Evolutionary conservation across 2,888 invertebrate genomes (phyloP).

Genomic region (Cactoblastis cactorum): DNA sequence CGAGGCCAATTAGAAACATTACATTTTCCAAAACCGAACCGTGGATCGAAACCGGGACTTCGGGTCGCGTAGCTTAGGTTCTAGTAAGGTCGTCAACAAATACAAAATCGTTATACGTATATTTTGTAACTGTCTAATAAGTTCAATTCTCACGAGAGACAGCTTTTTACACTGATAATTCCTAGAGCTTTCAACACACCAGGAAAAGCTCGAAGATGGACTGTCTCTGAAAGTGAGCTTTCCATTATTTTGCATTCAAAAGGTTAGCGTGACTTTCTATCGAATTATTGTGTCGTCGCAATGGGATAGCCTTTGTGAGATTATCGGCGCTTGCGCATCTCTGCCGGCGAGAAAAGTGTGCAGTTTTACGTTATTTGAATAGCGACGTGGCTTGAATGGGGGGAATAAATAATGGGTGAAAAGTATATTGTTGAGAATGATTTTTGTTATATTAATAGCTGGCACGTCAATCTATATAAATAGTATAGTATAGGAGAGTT

Average conservation of each 20-base stretch:
- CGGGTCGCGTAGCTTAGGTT: too few species aligned
- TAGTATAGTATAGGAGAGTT: neutral
- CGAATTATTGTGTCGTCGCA: slow-evolving; percentile 41
- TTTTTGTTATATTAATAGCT: neutral
- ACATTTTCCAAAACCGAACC: too few species aligned
- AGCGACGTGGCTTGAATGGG: neutral
- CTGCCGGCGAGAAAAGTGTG: neutral
- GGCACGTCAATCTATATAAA: neutral
- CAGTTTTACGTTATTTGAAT: neutral
- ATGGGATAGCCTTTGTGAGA: slow-evolving; percentile 40
- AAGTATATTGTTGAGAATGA: neutral
- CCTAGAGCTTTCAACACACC: slow-evolving; percentile 6
- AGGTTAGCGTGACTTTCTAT: slow-evolving; percentile 54
- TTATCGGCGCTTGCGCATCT: slow-evolving; percentile 38
- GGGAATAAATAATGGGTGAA: neutral
- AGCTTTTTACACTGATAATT: neutral
- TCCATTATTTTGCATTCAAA: slow-evolving; percentile 55
- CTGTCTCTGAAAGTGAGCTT: slow-evolving; percentile 36
- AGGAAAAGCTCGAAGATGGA: slow-evolving; percentile 11
- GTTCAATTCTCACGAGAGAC: neutral
- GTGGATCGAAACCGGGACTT: too few species aligned
- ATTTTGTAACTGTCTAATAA: neutral
- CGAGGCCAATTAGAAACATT: too few species aligned
- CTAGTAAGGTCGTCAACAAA: neutral
- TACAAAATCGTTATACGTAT: neutral